Conservation (phyloP, 92 coral and sea anemone genomes). For the Actinernus sp. region DNA sequence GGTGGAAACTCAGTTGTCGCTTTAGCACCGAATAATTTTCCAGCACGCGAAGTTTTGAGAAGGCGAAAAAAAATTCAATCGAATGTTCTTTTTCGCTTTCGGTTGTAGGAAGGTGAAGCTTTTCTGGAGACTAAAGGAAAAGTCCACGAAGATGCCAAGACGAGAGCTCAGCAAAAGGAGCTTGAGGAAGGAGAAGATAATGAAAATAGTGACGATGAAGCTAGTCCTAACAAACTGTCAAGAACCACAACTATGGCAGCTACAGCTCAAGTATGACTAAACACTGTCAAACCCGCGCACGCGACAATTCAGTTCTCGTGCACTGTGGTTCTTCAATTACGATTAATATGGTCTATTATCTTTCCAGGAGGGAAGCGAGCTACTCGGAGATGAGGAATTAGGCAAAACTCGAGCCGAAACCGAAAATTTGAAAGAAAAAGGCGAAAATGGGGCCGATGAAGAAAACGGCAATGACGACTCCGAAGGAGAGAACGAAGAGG, state of each 20-base stretch:
- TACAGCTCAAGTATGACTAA: slow-evolving; percentile 77
- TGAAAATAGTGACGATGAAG: slow-evolving; percentile 57
- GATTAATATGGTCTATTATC: slow-evolving; percentile 7
- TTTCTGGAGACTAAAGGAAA: slow-evolving; percentile 83
- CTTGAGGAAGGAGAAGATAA: slow-evolving; percentile 59
- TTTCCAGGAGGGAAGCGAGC: slow-evolving; percentile 89
- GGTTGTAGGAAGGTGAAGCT: slow-evolving; percentile 92
- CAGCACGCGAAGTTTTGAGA: neutral
- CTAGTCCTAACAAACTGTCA: slow-evolving; percentile 54
- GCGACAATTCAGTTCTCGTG: neutral
- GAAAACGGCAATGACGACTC: slow-evolving; percentile 31
- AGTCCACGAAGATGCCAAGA: slow-evolving; percentile 83
- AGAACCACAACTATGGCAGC: slow-evolving; percentile 90
- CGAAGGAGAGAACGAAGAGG: slow-evolving; percentile 66
- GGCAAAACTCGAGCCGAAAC: slow-evolving; percentile 97
- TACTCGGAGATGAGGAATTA: slow-evolving; percentile 88
- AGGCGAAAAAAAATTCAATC: neutral
- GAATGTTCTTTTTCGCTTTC: slow-evolving; percentile 41
- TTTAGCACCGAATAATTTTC: neutral
- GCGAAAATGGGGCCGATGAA: slow-evolving; percentile 60
- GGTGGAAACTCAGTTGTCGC: slow-evolving; percentile 47
- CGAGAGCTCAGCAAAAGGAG: slow-evolving; percentile 85
- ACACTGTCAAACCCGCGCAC: slow-evolving; percentile 2
- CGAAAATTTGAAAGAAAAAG: slow-evolving; percentile 66
- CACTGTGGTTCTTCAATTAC: neutral